Evolutionary conservation across 2,113 vertebrate species (phyloP).

Genomic region (Ammodytes marinus): DNA sequence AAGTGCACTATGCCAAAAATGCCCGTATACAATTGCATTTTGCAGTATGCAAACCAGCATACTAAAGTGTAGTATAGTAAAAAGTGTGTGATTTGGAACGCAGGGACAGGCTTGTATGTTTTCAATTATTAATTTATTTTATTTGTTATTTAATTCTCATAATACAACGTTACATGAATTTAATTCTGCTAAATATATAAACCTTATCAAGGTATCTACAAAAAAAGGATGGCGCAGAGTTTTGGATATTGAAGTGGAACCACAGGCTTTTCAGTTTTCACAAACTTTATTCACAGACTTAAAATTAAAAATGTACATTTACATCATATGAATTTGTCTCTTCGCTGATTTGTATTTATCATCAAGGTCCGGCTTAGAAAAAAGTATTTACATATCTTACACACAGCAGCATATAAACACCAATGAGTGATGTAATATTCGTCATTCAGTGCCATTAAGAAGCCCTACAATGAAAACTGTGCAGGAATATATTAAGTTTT

Average conservation of each 20-base stretch:
- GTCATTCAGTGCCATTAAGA: slow-evolving; percentile 10
- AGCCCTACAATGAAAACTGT: slow-evolving; percentile 18
- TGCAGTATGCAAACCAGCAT: too few species aligned
- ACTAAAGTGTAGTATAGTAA: too few species aligned
- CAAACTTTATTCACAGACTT: slow-evolving; percentile 60
- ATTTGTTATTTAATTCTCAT: too few species aligned
- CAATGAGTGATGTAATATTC: not conserved
- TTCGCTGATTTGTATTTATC: slow-evolving; percentile 26
- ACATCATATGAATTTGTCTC: slow-evolving; percentile 6
- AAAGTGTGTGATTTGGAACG: too few species aligned
- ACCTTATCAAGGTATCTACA: not conserved
- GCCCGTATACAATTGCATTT: too few species aligned
- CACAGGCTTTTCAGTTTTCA: not conserved
- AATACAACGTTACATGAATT: not conserved
- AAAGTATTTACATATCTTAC: slow-evolving; percentile 62
- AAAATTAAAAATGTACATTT: slow-evolving; percentile 37
- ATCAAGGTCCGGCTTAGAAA: slow-evolving; percentile 34
- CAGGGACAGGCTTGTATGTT: not conserved
- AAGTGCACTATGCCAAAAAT: too few species aligned
- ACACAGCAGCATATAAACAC: slow-evolving; percentile 32
- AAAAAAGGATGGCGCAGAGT: not conserved
- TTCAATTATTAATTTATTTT: not conserved
- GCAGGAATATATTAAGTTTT: slow-evolving; percentile 10
- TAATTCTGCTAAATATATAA: not conserved
- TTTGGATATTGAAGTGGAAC: not conserved